Conservation (phyloP, 2,797 vertebrate species). For the Linurgus olivaceus region DNA sequence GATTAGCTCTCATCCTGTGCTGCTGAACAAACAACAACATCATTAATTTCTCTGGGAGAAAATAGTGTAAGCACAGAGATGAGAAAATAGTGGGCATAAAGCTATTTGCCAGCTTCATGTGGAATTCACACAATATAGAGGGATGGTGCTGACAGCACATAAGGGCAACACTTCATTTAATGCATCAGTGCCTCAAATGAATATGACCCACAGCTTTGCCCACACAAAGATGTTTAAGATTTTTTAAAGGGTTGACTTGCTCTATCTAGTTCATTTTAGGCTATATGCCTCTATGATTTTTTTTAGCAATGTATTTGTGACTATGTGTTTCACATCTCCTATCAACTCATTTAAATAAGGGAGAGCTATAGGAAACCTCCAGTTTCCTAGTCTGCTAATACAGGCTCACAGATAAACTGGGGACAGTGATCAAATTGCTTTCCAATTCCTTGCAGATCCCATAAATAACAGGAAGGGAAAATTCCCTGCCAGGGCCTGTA, state of each 20-base stretch:
- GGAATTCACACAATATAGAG: neutral
- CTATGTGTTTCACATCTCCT: neutral
- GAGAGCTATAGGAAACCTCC: neutral
- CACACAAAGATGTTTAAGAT: neutral
- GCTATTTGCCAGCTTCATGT: neutral
- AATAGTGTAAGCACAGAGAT: neutral
- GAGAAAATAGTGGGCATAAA: neutral
- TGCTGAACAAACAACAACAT: conserved; percentile 24
- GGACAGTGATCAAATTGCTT: neutral
- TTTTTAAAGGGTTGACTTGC: neutral
- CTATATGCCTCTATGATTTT: neutral
- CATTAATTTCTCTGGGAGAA: conserved; percentile 18
- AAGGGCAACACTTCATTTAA: neutral
- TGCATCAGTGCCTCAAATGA: neutral
- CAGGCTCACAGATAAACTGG: neutral
- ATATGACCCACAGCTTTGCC: neutral
- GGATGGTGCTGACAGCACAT: neutral
- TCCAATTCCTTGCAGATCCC: neutral
- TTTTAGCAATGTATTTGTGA: neutral
- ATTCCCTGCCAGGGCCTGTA: neutral
- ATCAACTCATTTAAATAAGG: neutral
- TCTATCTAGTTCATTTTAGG: neutral
- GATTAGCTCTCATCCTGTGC: conserved; percentile 32
- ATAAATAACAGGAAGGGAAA: neutral
- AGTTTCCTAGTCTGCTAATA: neutral